phyloP scores from a whole-genome alignment of 1,140 invertebrate species.

The Dendroctonus ponderosae region DNA sequence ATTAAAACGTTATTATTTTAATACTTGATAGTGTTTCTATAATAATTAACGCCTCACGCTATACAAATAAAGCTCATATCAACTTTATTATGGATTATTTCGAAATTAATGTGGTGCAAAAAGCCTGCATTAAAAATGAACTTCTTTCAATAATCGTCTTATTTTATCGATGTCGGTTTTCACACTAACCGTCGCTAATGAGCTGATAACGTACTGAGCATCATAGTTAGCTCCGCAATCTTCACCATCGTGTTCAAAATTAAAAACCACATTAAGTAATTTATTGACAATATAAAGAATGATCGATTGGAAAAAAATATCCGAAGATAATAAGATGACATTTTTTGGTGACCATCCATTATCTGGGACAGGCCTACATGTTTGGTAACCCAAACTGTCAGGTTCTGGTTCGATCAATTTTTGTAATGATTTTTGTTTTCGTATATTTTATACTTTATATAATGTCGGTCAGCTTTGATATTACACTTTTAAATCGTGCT shows the following conservation, averaged over 20 bases:
- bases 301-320: conserved; percentile 32
- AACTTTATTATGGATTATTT: too few species aligned
- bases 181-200: conserved; percentile 9
- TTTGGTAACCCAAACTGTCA: conserved; percentile 34
- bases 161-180: too few species aligned
- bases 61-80: too few species aligned
- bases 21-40: too few species aligned
- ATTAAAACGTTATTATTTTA: too few species aligned
- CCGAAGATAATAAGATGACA: conserved; percentile 34
- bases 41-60: too few species aligned
- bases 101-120: too few species aligned
- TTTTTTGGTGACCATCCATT: conserved; percentile 33
- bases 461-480: conserved; percentile 25
- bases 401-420: conserved; percentile 29
- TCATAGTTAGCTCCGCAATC: conserved; percentile 23
- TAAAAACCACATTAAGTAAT: conserved; percentile 34
- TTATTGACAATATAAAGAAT: conserved; percentile 36
- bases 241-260: conserved; percentile 28
- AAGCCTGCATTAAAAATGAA: too few species aligned
- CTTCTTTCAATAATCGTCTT: too few species aligned
- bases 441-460: conserved; percentile 32
- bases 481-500: conserved; percentile 24
- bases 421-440: conserved; percentile 36
- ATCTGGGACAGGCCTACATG: conserved; percentile 31
- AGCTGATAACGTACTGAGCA: conserved; percentile 15